Evolutionary conservation across 2,113 vertebrate genomes (phyloP).

Genomic region (Gobiocypris rarus): DNA sequence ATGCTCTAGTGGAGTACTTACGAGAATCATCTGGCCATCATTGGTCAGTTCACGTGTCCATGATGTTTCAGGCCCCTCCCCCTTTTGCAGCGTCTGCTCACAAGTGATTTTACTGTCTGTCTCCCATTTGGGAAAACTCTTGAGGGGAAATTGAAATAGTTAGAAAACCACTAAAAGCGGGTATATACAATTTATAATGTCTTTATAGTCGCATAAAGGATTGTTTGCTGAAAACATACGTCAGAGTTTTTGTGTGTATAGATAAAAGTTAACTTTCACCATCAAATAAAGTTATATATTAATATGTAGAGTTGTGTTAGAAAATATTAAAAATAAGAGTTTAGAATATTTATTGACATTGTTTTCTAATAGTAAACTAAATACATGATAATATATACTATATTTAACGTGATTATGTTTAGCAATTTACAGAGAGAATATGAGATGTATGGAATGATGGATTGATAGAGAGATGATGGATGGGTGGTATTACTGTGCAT

Average conservation of each 20-base stretch:
- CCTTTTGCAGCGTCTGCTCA: conserved; percentile 88
- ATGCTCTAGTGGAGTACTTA: conserved; percentile 61
- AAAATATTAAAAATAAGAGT: not conserved
- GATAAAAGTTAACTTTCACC: not conserved
- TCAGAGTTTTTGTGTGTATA: not conserved
- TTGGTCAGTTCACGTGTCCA: conserved; percentile 90
- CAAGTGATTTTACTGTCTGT: conserved; percentile 87
- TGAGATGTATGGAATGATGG: not conserved
- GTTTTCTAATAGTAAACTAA: not conserved
- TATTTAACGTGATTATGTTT: not conserved
- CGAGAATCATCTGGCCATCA: conserved; percentile 87
- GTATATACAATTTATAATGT: not conserved
- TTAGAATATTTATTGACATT: not conserved
- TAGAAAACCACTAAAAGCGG: not conserved
- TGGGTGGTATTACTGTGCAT: conserved; percentile 79
- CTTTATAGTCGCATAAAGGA: not conserved
- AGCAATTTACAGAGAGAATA: not conserved
- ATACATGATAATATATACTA: not conserved
- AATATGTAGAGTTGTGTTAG: not conserved
- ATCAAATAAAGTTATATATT: not conserved
- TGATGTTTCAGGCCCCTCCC: conserved; percentile 85
- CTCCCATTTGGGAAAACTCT: conserved; percentile 89
- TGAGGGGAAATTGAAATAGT: conserved; percentile 57
- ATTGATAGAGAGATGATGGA: not conserved
- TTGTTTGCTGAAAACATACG: not conserved